Conservation (phyloP, 2,888 invertebrate genomes). For the Erebia ligea region DNA sequence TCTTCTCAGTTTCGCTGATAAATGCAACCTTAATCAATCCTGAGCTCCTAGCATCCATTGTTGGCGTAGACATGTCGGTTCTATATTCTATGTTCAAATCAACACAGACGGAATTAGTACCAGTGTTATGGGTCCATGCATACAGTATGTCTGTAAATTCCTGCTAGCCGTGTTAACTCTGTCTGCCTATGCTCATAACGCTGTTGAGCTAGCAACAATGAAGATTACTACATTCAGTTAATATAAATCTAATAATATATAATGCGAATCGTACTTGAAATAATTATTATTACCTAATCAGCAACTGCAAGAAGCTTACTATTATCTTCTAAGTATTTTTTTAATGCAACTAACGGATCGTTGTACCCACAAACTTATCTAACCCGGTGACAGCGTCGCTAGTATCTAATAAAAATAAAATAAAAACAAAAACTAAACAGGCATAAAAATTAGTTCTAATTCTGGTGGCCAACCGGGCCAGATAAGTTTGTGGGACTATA, state of each 20-base stretch:
- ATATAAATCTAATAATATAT: too few species aligned
- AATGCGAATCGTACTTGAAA: too few species aligned
- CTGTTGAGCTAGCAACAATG: neutral
- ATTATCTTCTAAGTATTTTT: too few species aligned
- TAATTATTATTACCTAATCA: too few species aligned
- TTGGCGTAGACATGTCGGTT: conserved; percentile 9
- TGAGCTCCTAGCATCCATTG: conserved; percentile 16
- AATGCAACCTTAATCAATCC: conserved; percentile 26
- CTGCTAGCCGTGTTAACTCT: neutral
- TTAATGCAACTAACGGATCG: too few species aligned
- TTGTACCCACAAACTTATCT: too few species aligned
- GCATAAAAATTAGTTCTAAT: too few species aligned
- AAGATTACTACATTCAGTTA: neutral
- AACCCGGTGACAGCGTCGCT: too few species aligned
- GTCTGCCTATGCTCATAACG: neutral
- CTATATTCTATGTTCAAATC: conserved; percentile 19
- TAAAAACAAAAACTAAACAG: neutral
- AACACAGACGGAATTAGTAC: conserved; percentile 19
- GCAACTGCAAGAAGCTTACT: too few species aligned
- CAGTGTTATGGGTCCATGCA: conserved; percentile 13
- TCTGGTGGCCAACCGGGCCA: too few species aligned
- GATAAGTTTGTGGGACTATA: too few species aligned
- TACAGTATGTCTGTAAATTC: conserved; percentile 8
- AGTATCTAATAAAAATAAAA: neutral
- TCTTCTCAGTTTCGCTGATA: conserved; percentile 19